Evolutionary conservation across 1,140 invertebrate genomes (phyloP).

Genomic region (Zaprionus camerounensis): DNA sequence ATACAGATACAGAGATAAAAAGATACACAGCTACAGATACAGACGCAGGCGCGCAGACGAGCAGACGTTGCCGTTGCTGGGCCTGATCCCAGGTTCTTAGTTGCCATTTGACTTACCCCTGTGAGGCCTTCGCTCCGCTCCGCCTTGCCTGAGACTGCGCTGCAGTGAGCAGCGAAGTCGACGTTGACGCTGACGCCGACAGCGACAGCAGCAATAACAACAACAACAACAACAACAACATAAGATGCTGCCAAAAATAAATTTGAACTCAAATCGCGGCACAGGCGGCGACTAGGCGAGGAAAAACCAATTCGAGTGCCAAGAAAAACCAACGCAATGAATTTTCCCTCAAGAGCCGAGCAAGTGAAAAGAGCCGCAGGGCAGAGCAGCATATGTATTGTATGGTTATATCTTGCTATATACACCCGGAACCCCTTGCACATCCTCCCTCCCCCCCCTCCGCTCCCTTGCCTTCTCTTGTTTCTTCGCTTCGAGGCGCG

Average conservation of each 20-base stretch:
- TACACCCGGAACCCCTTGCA: neutral
- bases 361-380: conserved; percentile 26
- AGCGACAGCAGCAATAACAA: conserved; percentile 8
- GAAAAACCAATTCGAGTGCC: conserved; percentile 64
- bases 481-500: conserved; percentile 36
- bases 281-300: conserved; percentile 46
- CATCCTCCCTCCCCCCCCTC: neutral
- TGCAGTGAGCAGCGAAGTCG: conserved; percentile 17
- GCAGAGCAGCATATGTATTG: neutral
- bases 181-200: conserved; percentile 11
- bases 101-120: conserved; percentile 5
- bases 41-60: conserved; percentile 51
- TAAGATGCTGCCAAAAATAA: conserved; percentile 76
- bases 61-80: neutral
- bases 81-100: conserved; percentile 68
- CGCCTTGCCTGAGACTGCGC: conserved; percentile 11
- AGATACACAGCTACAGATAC: conserved; percentile 19
- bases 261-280: conserved; percentile 77
- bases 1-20: conserved; percentile 4
- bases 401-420: conserved; percentile 6
- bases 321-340: conserved; percentile 78
- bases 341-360: conserved; percentile 59
- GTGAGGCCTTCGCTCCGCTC: neutral
- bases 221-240: conserved; percentile 11
- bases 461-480: neutral